A percentile compares a stretch with the other conserved stretches of the same genome.
Evolutionary conservation across 2,888 invertebrate genomes (phyloP).

Genomic region (Cryptus viduatorius): DNA sequence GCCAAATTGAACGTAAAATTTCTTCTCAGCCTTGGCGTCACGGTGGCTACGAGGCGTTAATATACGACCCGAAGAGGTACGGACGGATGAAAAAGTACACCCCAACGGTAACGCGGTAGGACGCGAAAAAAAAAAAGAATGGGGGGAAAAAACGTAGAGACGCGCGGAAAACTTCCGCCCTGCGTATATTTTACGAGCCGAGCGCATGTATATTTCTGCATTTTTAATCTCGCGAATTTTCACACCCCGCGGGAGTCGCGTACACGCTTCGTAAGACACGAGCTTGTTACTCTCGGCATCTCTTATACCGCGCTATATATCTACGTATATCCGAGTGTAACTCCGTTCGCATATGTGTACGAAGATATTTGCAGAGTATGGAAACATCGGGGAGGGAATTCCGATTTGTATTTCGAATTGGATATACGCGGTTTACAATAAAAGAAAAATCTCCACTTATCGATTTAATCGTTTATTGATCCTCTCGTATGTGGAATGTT

Average conservation of each 20-base stretch:
- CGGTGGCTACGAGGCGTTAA: constrained; percentile 75
- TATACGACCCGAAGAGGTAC: constrained; percentile 73
- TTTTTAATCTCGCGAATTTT: constrained; percentile 82
- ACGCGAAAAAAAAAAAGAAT: constrained; percentile 33
- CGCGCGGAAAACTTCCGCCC: constrained; percentile 45
- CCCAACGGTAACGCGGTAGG: constrained; percentile 9
- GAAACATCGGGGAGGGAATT: neutral
- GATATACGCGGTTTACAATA: neutral
- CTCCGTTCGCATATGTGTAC: neutral
- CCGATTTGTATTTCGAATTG: constrained; percentile 3
- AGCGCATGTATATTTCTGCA: constrained; percentile 76
- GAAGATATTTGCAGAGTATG: neutral
- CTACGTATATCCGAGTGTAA: neutral
- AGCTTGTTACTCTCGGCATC: constrained; percentile 30
- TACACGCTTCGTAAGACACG: constrained; percentile 63
- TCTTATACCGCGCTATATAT: constrained; percentile 6
- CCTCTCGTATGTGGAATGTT: neutral
- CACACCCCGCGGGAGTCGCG: constrained; percentile 71
- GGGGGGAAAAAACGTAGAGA: constrained; percentile 41
- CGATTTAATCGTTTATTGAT: neutral
- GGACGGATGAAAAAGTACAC: constrained; percentile 51
- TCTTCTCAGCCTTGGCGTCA: constrained; percentile 62
- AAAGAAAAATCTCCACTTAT: neutral
- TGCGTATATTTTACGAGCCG: constrained; percentile 63
- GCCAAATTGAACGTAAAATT: constrained; percentile 80